These are phyloP conservation scores for Chaetodon trifascialis DNA, from an alignment of 2,113 vertebrate species.

Conservation along the genomic window DNA sequence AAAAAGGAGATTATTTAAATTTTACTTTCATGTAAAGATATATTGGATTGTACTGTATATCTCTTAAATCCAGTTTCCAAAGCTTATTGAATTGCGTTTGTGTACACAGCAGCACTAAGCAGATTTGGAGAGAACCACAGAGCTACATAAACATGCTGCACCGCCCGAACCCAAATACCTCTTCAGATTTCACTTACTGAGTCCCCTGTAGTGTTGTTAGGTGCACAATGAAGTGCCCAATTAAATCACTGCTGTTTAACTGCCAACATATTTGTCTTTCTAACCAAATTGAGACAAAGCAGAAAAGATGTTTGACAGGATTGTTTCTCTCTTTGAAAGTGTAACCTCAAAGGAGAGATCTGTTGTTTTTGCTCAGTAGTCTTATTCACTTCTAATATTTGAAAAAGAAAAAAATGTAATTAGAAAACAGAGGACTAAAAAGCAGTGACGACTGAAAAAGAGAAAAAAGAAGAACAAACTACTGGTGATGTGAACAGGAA, in stretches of 20 bases:
- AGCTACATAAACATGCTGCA: conserved; percentile 13
- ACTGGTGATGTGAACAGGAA: conserved; percentile 18
- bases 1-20: background rate
- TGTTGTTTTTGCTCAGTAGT: too few species aligned
- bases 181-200: conserved; percentile 22
- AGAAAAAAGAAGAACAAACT: conserved; percentile 6
- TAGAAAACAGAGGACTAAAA: conserved; percentile 4
- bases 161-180: conserved; percentile 14
- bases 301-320: background rate
- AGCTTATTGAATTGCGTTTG: background rate
- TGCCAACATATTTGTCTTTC: background rate
- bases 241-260: conserved; percentile 7
- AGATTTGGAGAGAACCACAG: conserved; percentile 23
- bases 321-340: background rate
- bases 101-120: conserved; percentile 7
- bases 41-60: background rate
- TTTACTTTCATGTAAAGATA: background rate
- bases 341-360: background rate
- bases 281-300: conserved; percentile 1
- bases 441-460: background rate
- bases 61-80: background rate
- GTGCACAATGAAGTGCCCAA: conserved; percentile 21
- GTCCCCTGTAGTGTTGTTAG: conserved; percentile 25
- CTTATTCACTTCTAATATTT: background rate
- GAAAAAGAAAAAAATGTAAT: background rate